Evolutionary conservation across 2,888 invertebrate species (phyloP).

Genomic region (Ophion ellenae): DNA sequence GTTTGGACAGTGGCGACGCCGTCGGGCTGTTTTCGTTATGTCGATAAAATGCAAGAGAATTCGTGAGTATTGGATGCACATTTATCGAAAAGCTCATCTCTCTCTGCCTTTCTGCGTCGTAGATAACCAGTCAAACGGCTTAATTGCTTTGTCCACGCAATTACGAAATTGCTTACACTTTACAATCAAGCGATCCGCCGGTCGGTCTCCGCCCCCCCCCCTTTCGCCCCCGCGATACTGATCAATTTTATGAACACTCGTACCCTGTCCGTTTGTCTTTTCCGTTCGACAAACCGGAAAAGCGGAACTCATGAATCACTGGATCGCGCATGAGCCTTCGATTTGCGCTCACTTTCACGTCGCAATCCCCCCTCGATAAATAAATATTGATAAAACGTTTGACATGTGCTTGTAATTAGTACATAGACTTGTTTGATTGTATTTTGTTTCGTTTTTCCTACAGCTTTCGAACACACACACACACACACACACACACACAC

Average conservation of each 20-base stretch:
- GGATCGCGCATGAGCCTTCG: conserved; percentile 54
- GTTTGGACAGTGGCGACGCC: conserved; percentile 70
- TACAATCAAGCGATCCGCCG: conserved; percentile 75
- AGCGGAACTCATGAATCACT: conserved; percentile 68
- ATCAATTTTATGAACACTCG: conserved; percentile 77
- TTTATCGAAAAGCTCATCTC: conserved; percentile 68
- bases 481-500: neutral
- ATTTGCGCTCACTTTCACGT: conserved; percentile 42
- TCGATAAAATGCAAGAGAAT: conserved; percentile 65
- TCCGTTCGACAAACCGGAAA: conserved; percentile 58
- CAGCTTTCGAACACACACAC: neutral
- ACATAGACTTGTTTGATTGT: conserved; percentile 20
- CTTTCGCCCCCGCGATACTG: conserved; percentile 55
- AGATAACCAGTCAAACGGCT: conserved; percentile 78
- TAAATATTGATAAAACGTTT: conserved; percentile 66
- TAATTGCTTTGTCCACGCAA: conserved; percentile 81
- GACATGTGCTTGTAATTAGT: conserved; percentile 65
- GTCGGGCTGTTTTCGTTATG: conserved; percentile 67
- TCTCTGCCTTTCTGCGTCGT: conserved; percentile 65
- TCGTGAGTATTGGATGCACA: conserved; percentile 65
- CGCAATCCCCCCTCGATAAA: conserved; percentile 45
- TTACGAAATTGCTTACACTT: conserved; percentile 82
- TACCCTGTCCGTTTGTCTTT: conserved; percentile 68
- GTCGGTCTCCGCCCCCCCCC: neutral
- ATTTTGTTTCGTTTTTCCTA: conserved; percentile 51